A percentile compares a stretch with the other conserved stretches of the same genome.
Conservation (phyloP, 2,113 vertebrate genomes). For the Eubucco bourcierii region DNA sequence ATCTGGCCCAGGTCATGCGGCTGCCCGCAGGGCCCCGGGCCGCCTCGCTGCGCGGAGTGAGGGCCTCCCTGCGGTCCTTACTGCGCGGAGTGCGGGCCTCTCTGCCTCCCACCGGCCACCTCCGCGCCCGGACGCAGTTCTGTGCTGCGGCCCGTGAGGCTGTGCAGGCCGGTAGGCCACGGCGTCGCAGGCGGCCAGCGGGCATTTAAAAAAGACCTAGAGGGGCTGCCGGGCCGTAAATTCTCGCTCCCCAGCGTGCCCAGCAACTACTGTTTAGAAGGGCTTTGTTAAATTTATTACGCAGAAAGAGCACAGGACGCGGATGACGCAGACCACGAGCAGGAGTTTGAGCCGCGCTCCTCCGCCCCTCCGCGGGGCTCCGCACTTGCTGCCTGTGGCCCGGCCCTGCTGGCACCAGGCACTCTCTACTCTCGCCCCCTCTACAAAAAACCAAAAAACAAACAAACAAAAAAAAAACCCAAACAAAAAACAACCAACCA, state of each 20-base stretch:
- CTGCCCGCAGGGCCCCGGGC: no score
- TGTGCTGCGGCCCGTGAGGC: background rate
- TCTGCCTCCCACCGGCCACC: background rate
- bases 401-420: background rate
- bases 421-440: background rate
- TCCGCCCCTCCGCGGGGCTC: background rate
- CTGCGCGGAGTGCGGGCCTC: background rate
- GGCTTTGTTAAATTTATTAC: background rate
- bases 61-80: background rate
- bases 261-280: background rate
- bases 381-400: background rate
- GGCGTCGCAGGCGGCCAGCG: background rate
- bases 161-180: background rate
- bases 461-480: no score
- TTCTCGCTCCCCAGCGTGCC: background rate
- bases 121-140: background rate
- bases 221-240: background rate
- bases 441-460: no score
- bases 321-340: background rate
- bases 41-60: no score
- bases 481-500: no score
- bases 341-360: accelerated
- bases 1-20: background rate
- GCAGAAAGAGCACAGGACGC: background rate
- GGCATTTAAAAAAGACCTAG: background rate